Evolutionary conservation across 2,797 vertebrate species (phyloP).

Genomic region (Notamacropus eugenii): DNA sequence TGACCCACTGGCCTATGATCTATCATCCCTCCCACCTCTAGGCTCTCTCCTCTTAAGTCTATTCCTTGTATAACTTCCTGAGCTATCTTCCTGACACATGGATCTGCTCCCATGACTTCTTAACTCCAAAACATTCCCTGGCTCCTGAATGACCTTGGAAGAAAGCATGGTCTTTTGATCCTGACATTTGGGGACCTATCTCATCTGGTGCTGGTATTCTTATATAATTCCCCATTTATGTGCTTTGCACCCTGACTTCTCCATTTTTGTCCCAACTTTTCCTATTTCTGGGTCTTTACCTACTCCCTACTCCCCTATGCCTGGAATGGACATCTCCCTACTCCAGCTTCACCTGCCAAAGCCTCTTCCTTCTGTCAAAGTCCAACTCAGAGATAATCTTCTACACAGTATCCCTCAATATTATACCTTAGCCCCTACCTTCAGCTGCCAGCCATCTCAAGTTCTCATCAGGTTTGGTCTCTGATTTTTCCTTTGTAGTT

Average conservation of each 20-base stretch:
- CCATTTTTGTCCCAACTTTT: background rate
- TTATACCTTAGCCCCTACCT: background rate
- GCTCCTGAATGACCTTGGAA: background rate
- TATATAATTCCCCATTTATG: background rate
- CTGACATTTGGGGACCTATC: background rate
- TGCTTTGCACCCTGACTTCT: background rate
- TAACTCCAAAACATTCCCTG: background rate
- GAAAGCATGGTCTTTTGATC: background rate
- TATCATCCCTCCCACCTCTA: background rate
- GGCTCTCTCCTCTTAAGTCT: background rate
- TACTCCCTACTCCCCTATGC: accelerated
- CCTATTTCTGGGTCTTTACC: background rate
- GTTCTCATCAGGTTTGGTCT: background rate
- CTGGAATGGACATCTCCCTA: background rate
- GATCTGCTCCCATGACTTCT: background rate
- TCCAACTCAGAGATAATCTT: background rate
- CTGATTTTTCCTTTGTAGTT: background rate
- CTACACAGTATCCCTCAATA: too few species aligned
- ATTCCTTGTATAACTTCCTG: background rate
- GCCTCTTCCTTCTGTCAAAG: background rate
- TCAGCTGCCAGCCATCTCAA: background rate
- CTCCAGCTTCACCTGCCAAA: background rate
- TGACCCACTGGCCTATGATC: background rate
- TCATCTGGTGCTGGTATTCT: background rate
- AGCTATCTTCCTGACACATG: background rate